phyloP scores from a whole-genome alignment of 2,113 vertebrate genomes.

The Saguinus midas region DNA sequence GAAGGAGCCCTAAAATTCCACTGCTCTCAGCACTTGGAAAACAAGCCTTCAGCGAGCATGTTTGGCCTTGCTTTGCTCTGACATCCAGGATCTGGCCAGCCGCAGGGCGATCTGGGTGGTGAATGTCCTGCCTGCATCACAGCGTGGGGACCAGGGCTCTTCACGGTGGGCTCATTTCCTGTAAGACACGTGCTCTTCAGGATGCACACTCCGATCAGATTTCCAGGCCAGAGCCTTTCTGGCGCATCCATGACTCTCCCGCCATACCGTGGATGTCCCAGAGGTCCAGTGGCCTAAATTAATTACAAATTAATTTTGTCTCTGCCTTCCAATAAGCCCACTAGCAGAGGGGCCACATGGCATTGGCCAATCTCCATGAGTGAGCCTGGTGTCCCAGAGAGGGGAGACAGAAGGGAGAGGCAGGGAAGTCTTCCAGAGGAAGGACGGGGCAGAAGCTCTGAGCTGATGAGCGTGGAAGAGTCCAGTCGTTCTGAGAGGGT shows the following conservation, averaged over 20 bases:
- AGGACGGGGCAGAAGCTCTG: neutral
- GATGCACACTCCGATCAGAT: neutral
- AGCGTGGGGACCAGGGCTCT: neutral
- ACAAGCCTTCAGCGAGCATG: no score
- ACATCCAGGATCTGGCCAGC: neutral
- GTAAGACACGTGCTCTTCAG: neutral
- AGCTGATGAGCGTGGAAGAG: neutral
- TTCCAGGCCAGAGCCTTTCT: neutral
- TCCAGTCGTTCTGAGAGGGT: neutral
- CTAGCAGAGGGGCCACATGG: neutral
- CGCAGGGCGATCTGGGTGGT: neutral
- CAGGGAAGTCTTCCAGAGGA: neutral
- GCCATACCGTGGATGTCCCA: neutral
- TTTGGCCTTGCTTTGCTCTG: rapidly evolving
- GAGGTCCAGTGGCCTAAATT: neutral
- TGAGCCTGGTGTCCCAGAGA: neutral
- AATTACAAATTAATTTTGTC: neutral
- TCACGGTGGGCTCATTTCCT: neutral
- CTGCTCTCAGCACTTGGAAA: neutral
- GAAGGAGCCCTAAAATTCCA: neutral
- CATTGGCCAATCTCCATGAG: neutral
- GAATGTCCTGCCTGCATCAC: no score
- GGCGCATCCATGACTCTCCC: neutral
- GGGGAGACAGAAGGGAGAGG: neutral
- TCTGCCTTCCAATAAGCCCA: neutral